phyloP scores from a whole-genome alignment of 2,888 invertebrate genomes.

The Nemoura dubitans region DNA sequence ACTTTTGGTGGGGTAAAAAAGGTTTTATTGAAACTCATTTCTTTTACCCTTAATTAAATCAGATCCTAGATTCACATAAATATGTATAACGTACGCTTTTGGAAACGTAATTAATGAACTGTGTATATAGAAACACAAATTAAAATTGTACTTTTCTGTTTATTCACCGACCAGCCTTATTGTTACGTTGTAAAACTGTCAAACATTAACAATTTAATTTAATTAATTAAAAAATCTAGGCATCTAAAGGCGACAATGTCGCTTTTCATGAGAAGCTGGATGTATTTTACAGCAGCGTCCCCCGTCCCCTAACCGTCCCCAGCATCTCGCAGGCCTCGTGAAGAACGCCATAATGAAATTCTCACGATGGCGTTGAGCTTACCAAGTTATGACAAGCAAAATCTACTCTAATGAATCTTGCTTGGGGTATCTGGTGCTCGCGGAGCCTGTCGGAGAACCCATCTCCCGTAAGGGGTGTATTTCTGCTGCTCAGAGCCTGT shows the following conservation, averaged over 20 bases:
- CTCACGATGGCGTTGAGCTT: not conserved
- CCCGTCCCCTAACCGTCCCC: not conserved
- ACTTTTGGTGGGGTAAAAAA: not conserved
- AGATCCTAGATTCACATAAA: not conserved
- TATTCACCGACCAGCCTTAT: not conserved
- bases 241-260: not conserved
- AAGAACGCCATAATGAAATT: not conserved
- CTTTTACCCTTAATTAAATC: not conserved
- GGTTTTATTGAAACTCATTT: not conserved
- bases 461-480: too few relatives aligned
- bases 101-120: not conserved
- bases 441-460: too few relatives aligned
- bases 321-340: not conserved
- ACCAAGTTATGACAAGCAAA: not conserved
- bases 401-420: slow-evolving; percentile 1
- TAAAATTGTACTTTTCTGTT: not conserved
- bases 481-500: too few relatives aligned
- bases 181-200: not conserved
- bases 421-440: not conserved
- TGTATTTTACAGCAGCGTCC: not conserved
- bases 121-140: not conserved
- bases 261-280: not conserved
- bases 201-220: not conserved
- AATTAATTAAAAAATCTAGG: not conserved
- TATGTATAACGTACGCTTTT: not conserved